Conservation (phyloP, 2,113 vertebrate species). For the Tympanuchus pallidicinctus region DNA sequence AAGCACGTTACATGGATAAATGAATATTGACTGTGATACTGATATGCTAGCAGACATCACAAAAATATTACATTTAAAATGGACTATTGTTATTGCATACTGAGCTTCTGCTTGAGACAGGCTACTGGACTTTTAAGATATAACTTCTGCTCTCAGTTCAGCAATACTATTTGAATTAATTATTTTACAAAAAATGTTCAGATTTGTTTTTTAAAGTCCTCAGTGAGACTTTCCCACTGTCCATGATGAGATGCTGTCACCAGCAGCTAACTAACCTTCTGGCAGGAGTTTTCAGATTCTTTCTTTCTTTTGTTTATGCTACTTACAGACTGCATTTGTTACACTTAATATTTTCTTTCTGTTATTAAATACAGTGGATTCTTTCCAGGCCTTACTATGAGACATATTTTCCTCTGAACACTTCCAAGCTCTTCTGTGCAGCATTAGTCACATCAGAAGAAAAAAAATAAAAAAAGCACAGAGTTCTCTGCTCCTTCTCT, state of each 20-base stretch:
- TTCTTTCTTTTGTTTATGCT: neutral
- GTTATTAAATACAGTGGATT: neutral
- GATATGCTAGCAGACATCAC: neutral
- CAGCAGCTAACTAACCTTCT: neutral
- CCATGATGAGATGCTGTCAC: neutral
- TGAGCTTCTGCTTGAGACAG: neutral
- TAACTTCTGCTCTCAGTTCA: neutral
- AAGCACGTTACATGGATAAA: neutral
- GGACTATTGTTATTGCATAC: neutral
- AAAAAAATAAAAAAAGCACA: neutral
- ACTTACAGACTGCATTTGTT: neutral
- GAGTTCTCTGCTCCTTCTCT: neutral
- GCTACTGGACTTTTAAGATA: neutral
- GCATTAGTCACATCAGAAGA: neutral
- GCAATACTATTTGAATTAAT: neutral
- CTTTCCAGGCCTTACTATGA: neutral
- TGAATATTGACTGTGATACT: neutral
- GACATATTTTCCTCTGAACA: neutral
- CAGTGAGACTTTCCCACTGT: neutral
- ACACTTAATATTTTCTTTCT: neutral
- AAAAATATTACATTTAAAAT: neutral
- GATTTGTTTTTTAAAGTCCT: constrained; percentile 4
- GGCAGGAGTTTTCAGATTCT: neutral
- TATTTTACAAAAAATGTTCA: neutral
- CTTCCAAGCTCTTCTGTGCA: neutral